A percentile compares a stretch with the other conserved stretches of the same genome.
phyloP scores from a whole-genome alignment of 1,140 invertebrate genomes.

The Nasonia vitripennis region DNA sequence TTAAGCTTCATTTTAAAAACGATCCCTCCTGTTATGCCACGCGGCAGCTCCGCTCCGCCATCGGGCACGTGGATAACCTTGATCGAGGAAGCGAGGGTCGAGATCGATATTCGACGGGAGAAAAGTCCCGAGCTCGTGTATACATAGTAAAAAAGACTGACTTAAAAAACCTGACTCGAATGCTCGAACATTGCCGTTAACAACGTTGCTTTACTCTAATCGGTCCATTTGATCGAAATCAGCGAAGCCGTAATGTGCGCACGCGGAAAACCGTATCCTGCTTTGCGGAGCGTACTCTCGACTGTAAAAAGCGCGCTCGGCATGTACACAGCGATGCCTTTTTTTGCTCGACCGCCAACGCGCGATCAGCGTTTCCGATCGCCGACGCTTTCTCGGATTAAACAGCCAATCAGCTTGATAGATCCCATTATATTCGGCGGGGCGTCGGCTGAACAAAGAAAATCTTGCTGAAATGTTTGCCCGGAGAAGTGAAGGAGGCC shows the following conservation, averaged over 20 bases:
- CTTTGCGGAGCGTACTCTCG: no score
- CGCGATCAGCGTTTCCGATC: no score
- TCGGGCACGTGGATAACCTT: background rate
- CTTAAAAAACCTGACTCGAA: no score
- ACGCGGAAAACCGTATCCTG: no score
- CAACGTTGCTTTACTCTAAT: no score
- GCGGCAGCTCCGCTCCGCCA: background rate
- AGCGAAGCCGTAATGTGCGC: no score
- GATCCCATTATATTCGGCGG: background rate
- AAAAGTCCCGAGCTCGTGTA: background rate
- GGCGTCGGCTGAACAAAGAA: background rate
- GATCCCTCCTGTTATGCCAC: background rate
- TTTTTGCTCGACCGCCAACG: background rate
- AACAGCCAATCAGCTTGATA: background rate
- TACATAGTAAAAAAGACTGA: background rate
- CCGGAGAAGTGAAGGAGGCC: background rate
- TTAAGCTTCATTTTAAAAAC: conserved; percentile 24
- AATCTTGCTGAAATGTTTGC: background rate
- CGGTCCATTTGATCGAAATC: no score
- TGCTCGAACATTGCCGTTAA: no score
- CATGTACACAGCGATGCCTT: no score
- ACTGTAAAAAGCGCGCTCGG: no score
- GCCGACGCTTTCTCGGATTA: background rate
- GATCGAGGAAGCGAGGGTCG: background rate
- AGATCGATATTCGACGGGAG: background rate